These are phyloP conservation scores for Scortum barcoo DNA, from an alignment of 2,113 vertebrate species.

Conservation along the genomic window DNA sequence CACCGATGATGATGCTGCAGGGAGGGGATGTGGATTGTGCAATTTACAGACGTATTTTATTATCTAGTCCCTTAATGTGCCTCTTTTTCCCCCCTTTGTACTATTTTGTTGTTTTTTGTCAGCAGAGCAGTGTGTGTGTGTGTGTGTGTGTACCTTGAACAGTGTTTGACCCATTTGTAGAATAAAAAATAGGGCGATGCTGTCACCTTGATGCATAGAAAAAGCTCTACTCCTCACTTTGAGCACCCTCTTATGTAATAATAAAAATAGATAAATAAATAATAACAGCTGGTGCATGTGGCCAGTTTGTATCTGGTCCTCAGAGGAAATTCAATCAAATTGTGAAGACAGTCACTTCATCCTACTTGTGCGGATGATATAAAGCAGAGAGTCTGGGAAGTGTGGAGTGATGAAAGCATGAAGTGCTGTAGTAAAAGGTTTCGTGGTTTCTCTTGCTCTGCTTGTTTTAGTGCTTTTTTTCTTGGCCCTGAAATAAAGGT, in stretches of 20 bases:
- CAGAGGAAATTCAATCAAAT: slow-evolving; percentile 24
- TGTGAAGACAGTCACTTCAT: slow-evolving; percentile 21
- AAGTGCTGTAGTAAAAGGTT: slow-evolving; percentile 13
- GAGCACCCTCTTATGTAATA: slow-evolving; percentile 3
- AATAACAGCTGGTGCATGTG: neutral
- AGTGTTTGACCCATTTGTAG: slow-evolving; percentile 24
- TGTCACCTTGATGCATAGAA: slow-evolving; percentile 27
- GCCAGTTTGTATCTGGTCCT: slow-evolving; percentile 13
- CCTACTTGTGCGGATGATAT: neutral
- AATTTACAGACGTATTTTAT: neutral
- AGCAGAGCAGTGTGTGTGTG: neutral
- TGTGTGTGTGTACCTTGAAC: too few species aligned
- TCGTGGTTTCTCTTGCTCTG: neutral
- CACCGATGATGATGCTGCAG: slow-evolving; percentile 25
- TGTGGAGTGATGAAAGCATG: slow-evolving; percentile 6
- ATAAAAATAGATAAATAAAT: neutral
- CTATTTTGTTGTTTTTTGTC: neutral
- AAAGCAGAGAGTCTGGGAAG: slow-evolving; percentile 12
- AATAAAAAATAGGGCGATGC: slow-evolving; percentile 17
- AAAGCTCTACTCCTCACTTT: neutral
- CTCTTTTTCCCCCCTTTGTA: neutral
- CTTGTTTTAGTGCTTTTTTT: slow-evolving; percentile 2
- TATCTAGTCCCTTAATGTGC: neutral
- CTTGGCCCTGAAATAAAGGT: slow-evolving; percentile 63
- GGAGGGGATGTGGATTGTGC: slow-evolving; percentile 38